phyloP scores from a whole-genome alignment of 2,888 invertebrate genomes.

The Lordiphosa andalusiaca region DNA sequence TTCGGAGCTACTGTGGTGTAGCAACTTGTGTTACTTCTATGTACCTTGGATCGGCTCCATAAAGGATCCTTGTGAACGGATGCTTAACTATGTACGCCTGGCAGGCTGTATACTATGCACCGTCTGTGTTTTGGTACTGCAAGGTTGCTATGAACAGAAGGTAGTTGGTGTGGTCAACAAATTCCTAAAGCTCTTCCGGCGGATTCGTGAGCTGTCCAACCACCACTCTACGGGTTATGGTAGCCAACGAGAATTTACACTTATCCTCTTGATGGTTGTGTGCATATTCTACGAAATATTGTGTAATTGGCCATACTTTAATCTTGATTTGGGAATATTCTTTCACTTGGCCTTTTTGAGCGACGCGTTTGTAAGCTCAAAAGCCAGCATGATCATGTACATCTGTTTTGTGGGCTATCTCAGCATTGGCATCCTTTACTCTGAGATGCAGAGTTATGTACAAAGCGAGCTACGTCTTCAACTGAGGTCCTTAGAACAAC shows the following conservation, averaged over 20 bases:
- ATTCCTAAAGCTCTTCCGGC: conserved; percentile 35
- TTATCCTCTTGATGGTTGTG: neutral
- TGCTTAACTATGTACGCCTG: conserved; percentile 18
- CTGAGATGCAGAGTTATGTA: conserved; percentile 45
- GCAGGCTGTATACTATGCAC: conserved; percentile 14
- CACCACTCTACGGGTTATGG: conserved; percentile 25
- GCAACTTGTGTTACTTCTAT: conserved; percentile 4
- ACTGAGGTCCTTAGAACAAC: conserved; percentile 29
- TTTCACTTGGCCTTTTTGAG: neutral
- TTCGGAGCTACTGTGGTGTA: conserved; percentile 14
- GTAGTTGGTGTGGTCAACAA: conserved; percentile 35
- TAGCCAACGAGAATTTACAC: conserved; percentile 34
- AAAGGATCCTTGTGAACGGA: conserved; percentile 9
- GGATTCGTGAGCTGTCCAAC: conserved; percentile 22
- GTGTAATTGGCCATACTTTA: neutral
- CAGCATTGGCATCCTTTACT: conserved; percentile 42
- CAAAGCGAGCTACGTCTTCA: conserved; percentile 29
- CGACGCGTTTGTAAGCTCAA: conserved; percentile 22
- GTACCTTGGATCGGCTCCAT: neutral
- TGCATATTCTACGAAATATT: neutral
- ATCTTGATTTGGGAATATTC: neutral
- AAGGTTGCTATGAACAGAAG: conserved; percentile 30
- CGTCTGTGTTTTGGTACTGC: conserved; percentile 23
- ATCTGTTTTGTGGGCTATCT: conserved; percentile 46
- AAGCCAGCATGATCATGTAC: conserved; percentile 28